Evolutionary conservation across 2,888 invertebrate genomes (phyloP), one percentile per base, ranked within the genome.

Genomic region (Mimachlamys varia): DNA sequence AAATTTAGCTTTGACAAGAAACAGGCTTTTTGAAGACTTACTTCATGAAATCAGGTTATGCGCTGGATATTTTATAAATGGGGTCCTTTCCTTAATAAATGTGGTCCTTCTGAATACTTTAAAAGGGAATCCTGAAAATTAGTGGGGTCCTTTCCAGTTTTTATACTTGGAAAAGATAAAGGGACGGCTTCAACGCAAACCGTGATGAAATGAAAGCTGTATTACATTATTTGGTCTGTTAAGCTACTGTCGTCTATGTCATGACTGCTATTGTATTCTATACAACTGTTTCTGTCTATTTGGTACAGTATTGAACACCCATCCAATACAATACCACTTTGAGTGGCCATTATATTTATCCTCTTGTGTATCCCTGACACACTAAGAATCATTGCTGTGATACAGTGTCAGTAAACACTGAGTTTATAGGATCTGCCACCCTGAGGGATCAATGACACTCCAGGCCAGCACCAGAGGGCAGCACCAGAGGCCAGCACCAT

Each of bases 311-410:
- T 76, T 76, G 27, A 76, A 76, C 76, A 76, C 22, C 33, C 12
- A 76, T 33, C 22, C 33, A 33, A 76, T 76, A 76, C 62, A 50
- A 19, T 53, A 53, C 44, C 44, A 44, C 44, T 3, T 62, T 19
- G 62, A 76, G 76, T 76, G 76, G 76, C 76, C 33, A 76, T 62
- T 62, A n/a, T n/a, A n/a, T 33, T 76, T 76, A 76, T 76, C 76
- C 76, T 76, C 76, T 76, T 76, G 76, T 76, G 76, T 76, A 76
- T 76, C 76, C 76, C 33, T 76, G 76, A 76, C 76, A 76, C 76
- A 76, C 27, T 76, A 27, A 76, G 76, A 76, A 76, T 76, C 33
- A 27, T 76, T 33, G 76, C 33, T 76, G 5, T 76, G 76, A 27
- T 76, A 76, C 7, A 33, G 76, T 33, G 76, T 33, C 27, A 27